Evolutionary conservation across 2,797 vertebrate species (phyloP), one percentile per base, ranked within the genome.

Genomic region (Poeciliopsis paucimaculata): DNA sequence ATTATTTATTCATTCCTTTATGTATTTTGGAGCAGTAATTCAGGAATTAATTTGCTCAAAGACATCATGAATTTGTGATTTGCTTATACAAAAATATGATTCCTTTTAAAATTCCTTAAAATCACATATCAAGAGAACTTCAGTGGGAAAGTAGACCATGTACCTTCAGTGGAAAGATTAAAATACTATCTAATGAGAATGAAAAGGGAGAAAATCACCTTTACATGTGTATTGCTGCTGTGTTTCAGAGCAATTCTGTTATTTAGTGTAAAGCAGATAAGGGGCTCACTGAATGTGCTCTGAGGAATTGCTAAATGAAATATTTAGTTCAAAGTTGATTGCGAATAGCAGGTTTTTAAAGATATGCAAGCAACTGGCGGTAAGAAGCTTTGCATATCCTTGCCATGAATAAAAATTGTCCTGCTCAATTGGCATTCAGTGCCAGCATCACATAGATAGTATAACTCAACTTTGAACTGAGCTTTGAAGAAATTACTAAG

Each of bases 311-410:
- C 71, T 82, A 85, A 87, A 88, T 57, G 68, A 85, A 86, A 86
- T 74, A 75, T 79, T 73, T 45, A 73, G 46, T 86, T 91, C 77
- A 85, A 88, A 90, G 82, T 86, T 82, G 80, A 90, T 92, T 87
- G 87, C 80, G 53, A 81, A 87, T 87, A 84, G 80, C 16, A 13
- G 77, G 79, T 83, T 91, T 92, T 86, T 64, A 88, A 84, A 86
- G 84, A 95, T 92, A 94, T 93, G 92, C 84, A 93, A 92, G 90
- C 82, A 84, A 82, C 55, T 77, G 78, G 81, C 86, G 77, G 78
- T 92, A 87, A 92, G 91, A 91, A 87, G 92, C 82, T 91, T 94
- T 93, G 83, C 86, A 83, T 90, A 91, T 87, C 78, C 70, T 39
- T 72, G 8, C 72, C 68, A 78, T 84, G 87, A 88, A 87, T 90